Base-by-base conservation (phyloP, 2,113 vertebrate genomes). In the Prunella fulvescens region DNA sequence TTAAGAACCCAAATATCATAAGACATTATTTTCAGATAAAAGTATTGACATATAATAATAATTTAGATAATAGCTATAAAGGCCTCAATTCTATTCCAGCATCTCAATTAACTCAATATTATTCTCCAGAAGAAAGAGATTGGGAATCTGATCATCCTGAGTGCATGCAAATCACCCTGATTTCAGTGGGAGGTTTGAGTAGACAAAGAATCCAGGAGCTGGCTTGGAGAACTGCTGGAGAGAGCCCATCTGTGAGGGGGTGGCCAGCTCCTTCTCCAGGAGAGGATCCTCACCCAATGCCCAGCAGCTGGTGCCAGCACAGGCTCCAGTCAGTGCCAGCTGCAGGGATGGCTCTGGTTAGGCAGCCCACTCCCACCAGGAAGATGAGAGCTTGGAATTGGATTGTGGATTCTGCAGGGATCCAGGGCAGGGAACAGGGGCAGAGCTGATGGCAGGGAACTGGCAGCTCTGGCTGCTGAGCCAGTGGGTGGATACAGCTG, bases 21-120 rank as follows among this genome's bases (percentile, higher is more conserved):
- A 60, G 29, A 64, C 28, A 29, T 7, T 45, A 35, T 66, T 88
- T 90, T 77, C n/a, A 73, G 50, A 93, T 58, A 51, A 88, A 88
- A 92, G 33, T 18, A 65, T 28, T 86, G 54, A 80, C 62, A 53
- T 73, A 69, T 9, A 89, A 93, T 22, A 92, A 71, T 61, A 71
- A 86, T 88, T 84, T 80, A 82, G 48, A 42, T 87, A 90, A 92
- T 61, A 86, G 69, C 50, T 70, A 15, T 45, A 73, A 81, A 73
- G 4, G 12, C 16, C 42, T 62, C 37, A 5, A 29, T 87, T 82
- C 29, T 82, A 45, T 61, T 92, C 73, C 39, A 73, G n/a, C 67
- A 50, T n/a, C 54, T 53, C 72, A 85, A 92, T 86, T 82, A 85
- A 39, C 71, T 57, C 40, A 82, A 61, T 60, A 28, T 19, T 72